phyloP scores from a whole-genome alignment of 1,140 invertebrate genomes.

The Lepidurus couesii region DNA sequence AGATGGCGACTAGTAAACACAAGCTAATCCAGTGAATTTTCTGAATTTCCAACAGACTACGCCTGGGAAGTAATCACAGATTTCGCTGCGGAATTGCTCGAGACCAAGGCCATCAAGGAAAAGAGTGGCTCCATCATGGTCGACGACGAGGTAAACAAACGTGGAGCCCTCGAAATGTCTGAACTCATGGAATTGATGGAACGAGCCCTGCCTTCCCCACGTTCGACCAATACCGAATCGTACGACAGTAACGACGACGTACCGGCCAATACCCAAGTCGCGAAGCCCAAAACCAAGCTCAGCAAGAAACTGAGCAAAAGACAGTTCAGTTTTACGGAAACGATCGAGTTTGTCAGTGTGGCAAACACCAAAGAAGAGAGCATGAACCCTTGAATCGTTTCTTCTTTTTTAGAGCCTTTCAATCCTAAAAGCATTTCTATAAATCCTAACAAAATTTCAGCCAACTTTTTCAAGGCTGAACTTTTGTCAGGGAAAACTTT shows the following conservation, averaged over 20 bases:
- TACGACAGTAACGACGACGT: slow-evolving; percentile 37
- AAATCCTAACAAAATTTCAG: slow-evolving; percentile 17
- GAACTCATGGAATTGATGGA: slow-evolving; percentile 35
- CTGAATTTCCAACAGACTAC: slow-evolving; percentile 39
- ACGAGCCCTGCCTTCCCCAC: background rate
- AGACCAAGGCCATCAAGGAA: slow-evolving; percentile 37
- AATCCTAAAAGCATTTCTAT: background rate
- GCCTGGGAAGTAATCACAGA: slow-evolving; percentile 52
- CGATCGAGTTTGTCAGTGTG: slow-evolving; percentile 34
- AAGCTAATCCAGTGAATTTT: slow-evolving; percentile 9
- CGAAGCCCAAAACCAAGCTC: slow-evolving; percentile 32
- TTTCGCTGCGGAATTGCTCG: slow-evolving; percentile 46
- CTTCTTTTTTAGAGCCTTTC: background rate
- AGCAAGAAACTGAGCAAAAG: slow-evolving; percentile 35
- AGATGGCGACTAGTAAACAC: too few species aligned
- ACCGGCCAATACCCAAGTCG: slow-evolving; percentile 16
- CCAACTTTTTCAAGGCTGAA: background rate
- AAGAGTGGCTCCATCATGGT: slow-evolving; percentile 24
- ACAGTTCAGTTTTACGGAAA: slow-evolving; percentile 35
- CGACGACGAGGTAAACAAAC: slow-evolving; percentile 34
- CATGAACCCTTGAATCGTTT: slow-evolving; percentile 26
- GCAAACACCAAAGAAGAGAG: slow-evolving; percentile 32
- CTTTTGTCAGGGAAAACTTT: background rate
- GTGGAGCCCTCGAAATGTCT: slow-evolving; percentile 35
- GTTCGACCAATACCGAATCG: slow-evolving; percentile 33